Evolutionary conservation across 2,797 vertebrate genomes (phyloP), one percentile per base, ranked within the genome.

Genomic region (Gallinago nigripennis): DNA sequence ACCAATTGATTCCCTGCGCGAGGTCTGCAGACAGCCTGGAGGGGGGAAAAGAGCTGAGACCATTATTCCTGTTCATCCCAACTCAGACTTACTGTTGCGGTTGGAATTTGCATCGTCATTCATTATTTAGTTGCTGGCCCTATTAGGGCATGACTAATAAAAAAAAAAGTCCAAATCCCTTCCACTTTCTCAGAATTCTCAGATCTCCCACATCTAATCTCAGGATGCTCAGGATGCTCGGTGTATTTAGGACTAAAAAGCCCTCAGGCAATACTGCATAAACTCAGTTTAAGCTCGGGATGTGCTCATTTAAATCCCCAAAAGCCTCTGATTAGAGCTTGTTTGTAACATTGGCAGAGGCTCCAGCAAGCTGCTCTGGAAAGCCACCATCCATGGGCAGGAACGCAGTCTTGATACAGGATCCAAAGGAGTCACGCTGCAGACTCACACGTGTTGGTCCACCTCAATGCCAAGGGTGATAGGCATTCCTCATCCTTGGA

Each of bases 91-190:
- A 2, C 75, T 92, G 88, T 12, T 92, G 88, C 88, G 28, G 9
- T 9, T 95, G 92, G 93, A 96, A 96, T 96, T 77, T 93, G 92
- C 95, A 93, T 31, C 1, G 60, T 89, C 91, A 95, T 82, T 97
- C 92, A 90, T 46, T 91, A 71, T 90, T 92, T 65, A 80, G 75
- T 39, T 85, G 68, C 68, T 4, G 14, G 86, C 50, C 46, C 88
- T 90, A 50, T 39, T 50, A 86, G 92, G 64, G 60, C 25, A 48
- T 7, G 39, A 56, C 56, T 23, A 14, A 9, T 56, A 35, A 30
- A 18, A 35, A 48, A 37, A 70, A 71, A 78, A 51, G 11, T 46
- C 64, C 75, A 64, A 46, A 84, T 50, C 63, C 37, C 45, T 70
- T 30, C 43, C 66, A 82, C 56, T 61, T 71, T 68, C 65, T 77